These are phyloP conservation scores for Apodemus agrarius DNA, from an alignment of 2,797 vertebrate genomes.

Conservation along the genomic window DNA sequence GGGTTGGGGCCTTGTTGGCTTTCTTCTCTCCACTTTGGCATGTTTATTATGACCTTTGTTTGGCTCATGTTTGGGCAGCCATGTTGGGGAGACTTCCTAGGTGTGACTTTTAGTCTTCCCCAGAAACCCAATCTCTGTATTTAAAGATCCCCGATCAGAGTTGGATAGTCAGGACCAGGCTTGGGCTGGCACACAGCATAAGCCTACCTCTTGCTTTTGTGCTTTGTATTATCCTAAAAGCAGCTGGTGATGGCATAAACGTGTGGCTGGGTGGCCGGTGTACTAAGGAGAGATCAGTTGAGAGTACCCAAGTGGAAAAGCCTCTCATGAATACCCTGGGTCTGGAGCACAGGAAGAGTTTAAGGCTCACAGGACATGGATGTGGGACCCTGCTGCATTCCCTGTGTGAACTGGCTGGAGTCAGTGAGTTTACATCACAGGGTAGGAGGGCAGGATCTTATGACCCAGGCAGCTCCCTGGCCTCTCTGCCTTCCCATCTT, in stretches of 20 bases:
- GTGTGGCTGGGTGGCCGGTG: rapidly evolving
- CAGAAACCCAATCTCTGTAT: background rate
- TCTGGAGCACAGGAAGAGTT: background rate
- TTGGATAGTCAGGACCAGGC: background rate
- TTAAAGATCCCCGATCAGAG: background rate
- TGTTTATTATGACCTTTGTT: background rate
- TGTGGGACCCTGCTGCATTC: background rate
- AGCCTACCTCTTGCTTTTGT: too few species aligned
- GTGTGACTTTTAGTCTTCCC: background rate
- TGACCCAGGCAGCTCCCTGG: background rate
- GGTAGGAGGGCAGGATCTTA: too few species aligned
- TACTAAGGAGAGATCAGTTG: background rate
- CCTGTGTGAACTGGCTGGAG: background rate
- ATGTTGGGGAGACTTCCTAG: background rate
- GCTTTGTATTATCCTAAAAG: background rate
- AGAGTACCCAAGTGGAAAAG: background rate
- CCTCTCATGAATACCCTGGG: rapidly evolving
- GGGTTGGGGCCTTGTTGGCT: background rate
- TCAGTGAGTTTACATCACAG: rapidly evolving
- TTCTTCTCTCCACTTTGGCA: too few species aligned
- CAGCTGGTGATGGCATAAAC: background rate
- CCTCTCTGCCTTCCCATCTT: background rate
- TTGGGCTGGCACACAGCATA: background rate
- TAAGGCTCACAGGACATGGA: background rate
- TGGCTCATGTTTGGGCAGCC: background rate